Conservation (phyloP, 2,113 vertebrate species). For the Microtus richardsoni region DNA sequence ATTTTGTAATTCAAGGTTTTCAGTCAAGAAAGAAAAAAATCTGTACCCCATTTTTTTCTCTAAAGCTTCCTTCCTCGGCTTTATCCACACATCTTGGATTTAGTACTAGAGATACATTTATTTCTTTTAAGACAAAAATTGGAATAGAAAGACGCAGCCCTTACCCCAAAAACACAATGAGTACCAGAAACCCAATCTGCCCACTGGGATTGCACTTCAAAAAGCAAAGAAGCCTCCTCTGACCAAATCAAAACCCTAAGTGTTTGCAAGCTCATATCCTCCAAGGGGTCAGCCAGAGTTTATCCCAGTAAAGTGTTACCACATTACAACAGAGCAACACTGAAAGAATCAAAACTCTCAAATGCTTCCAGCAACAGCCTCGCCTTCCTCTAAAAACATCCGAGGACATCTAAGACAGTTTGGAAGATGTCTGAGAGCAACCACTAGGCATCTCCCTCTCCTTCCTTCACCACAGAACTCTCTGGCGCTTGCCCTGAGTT, state of each 20-base stretch:
- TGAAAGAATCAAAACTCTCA: not conserved
- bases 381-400: slow-evolving; percentile 1
- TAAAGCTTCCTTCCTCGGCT: not conserved
- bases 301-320: slow-evolving; percentile 69
- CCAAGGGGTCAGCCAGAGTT: slow-evolving; percentile 78
- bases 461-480: not conserved
- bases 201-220: slow-evolving; percentile 61
- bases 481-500: not conserved
- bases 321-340: slow-evolving; percentile 50
- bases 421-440: not conserved
- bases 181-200: slow-evolving; percentile 58
- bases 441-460: not conserved
- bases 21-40: not conserved
- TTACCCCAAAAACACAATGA: not conserved
- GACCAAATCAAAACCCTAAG: slow-evolving; percentile 70
- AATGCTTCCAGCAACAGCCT: not conserved
- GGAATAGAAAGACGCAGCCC: slow-evolving; percentile 24
- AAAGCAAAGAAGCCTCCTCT: slow-evolving; percentile 46
- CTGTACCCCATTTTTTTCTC: not conserved
- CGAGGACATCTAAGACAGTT: not conserved
- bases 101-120: not conserved
- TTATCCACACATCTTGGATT: not conserved
- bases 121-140: slow-evolving; percentile 14
- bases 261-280: slow-evolving; percentile 73
- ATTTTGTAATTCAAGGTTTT: not conserved